Percentiles rank a stretch among this genome's conserved stretches.
phyloP scores from a whole-genome alignment of 2,113 vertebrate species.

The Casuarius casuarius region DNA sequence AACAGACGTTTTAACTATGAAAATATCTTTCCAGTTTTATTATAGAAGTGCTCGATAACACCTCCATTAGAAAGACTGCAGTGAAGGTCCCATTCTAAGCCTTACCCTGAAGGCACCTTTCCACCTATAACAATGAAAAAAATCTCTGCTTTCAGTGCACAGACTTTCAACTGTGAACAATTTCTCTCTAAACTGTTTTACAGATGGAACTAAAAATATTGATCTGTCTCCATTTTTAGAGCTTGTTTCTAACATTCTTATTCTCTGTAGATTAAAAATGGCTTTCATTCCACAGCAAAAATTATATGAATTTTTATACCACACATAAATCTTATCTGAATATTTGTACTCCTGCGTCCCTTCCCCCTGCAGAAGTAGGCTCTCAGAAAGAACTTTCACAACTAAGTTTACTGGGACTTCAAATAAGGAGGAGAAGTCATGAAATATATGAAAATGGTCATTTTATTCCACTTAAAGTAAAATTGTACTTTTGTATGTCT shows the following conservation, averaged over 20 bases:
- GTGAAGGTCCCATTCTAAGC: background rate
- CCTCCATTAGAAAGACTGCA: background rate
- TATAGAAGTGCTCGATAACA: background rate
- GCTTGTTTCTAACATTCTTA: background rate
- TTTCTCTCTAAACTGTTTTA: background rate
- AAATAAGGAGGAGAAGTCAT: background rate
- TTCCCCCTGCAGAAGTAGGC: background rate
- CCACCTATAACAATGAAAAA: background rate
- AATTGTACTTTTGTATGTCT: background rate
- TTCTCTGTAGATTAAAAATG: constrained; percentile 19
- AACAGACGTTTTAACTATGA: background rate
- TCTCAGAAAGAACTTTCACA: background rate
- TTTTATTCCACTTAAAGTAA: background rate
- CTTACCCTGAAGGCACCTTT: background rate
- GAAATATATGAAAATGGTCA: background rate
- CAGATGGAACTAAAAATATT: background rate
- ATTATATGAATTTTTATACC: background rate
- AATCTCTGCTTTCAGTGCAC: background rate
- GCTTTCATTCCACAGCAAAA: background rate
- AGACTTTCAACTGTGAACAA: background rate
- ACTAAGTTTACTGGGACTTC: background rate
- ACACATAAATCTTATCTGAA: background rate
- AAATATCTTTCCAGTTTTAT: background rate
- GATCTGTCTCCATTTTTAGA: background rate
- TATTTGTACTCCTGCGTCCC: background rate